Percentiles rank a stretch among this genome's conserved stretches.
phyloP scores from a whole-genome alignment of 2,797 vertebrate species.

The Parambassis ranga region DNA sequence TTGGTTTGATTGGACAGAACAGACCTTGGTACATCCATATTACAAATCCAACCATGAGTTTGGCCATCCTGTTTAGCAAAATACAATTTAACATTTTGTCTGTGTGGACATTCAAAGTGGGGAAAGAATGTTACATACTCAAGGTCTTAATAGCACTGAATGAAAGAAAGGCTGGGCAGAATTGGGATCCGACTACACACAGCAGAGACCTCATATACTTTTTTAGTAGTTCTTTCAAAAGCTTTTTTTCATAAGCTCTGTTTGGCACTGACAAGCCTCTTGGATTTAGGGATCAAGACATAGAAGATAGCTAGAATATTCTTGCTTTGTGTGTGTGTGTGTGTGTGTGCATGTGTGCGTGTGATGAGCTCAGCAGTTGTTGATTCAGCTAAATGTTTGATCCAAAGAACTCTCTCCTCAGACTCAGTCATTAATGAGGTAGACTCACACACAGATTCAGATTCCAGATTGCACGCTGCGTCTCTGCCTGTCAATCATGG shows the following conservation, averaged over 20 bases:
- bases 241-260: slow-evolving; percentile 26
- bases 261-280: slow-evolving; percentile 39
- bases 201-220: background rate
- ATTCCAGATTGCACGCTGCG: slow-evolving; percentile 29
- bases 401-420: slow-evolving; percentile 49
- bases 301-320: slow-evolving; percentile 31
- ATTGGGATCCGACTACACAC: slow-evolving; percentile 6
- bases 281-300: slow-evolving; percentile 47
- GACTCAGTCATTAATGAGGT: slow-evolving; percentile 63
- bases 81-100: too few species aligned
- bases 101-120: too few species aligned
- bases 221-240: slow-evolving; percentile 40
- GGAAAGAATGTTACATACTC: too few species aligned
- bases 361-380: slow-evolving; percentile 58
- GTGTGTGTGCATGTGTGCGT: background rate
- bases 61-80: too few species aligned
- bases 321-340: background rate
- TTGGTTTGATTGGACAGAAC: background rate
- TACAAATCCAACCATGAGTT: too few species aligned
- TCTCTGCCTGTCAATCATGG: slow-evolving; percentile 34
- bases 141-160: background rate
- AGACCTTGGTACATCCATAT: too few species aligned
- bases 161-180: too few species aligned
- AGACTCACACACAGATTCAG: slow-evolving; percentile 12
- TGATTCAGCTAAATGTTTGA: slow-evolving; percentile 71